Base-by-base conservation (phyloP, 2,888 invertebrate genomes). In the Xylocampa areola region DNA sequence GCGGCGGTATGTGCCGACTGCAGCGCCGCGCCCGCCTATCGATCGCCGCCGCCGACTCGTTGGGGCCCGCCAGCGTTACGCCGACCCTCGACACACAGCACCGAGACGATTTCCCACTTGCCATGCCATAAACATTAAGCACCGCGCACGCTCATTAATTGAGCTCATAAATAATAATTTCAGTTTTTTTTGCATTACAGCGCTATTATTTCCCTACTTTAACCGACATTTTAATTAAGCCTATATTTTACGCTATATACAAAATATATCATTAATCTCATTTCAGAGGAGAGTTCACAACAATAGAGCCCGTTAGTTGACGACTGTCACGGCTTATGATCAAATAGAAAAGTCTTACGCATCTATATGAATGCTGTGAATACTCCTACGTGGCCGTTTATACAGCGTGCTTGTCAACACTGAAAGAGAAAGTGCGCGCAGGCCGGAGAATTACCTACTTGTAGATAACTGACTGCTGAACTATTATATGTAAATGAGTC, bases 11-110 rank as follows among this genome's bases (percentile, higher is more conserved):
- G 71, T 73, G 76, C 78, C 85, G 84, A 84, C 88, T 87, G 89
- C 89, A 87, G 87, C 88, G 89, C 91, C 88, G 86, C 90, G 81
- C 86, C 79, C 85, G 84, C 83, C 85, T 90, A 90, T 90, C 86
- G 91, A 90, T 89, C 89, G 86, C 32, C 49, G 51, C 68, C 80
- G 79, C 75, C 83, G 84, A 77, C 83, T 76, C 78, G 68, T 52
- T 79, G 80, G 79, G 80, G 77, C 80, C 81, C 77, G 68, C 61
- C 60, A 70, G 63, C 73, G 57, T 63, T 74, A 50, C 51, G 54
- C 44, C 58, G 62, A 68, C 69, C 65, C 57, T 51, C 66, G 43
- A 32, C 61, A 63, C 65, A 53, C 65, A 72, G 44, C 64, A 68
- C 65, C 59, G 52, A 64, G 71, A 68, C 76, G 60, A 65, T 68